A percentile compares a stretch with the other conserved stretches of the same genome.
Evolutionary conservation across 1,140 invertebrate genomes (phyloP).

Genomic region (Papilio dardanus): DNA sequence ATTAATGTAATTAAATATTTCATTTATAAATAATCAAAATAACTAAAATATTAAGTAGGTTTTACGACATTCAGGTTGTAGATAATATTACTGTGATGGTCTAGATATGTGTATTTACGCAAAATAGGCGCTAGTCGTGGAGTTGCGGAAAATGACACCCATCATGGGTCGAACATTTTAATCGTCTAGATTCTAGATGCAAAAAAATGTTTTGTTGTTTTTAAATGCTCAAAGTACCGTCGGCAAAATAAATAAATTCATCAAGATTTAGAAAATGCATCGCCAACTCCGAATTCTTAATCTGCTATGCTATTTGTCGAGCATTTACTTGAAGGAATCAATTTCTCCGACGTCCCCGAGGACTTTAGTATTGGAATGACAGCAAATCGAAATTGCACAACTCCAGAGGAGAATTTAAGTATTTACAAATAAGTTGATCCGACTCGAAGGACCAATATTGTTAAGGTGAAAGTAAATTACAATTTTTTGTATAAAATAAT

Average conservation of each 20-base stretch:
- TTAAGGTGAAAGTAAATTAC: too few species aligned
- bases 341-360: slow-evolving; percentile 8
- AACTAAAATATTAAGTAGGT: background rate
- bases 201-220: background rate
- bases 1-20: background rate
- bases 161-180: too few species aligned
- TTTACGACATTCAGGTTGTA: background rate
- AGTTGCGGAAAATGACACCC: too few species aligned
- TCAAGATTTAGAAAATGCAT: background rate
- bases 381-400: slow-evolving; percentile 6
- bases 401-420: slow-evolving; percentile 7
- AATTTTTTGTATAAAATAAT: too few species aligned
- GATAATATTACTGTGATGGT: background rate
- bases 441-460: background rate
- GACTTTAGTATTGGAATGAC: slow-evolving; percentile 4
- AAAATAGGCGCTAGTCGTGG: too few species aligned
- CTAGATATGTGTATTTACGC: too few species aligned
- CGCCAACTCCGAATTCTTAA: background rate
- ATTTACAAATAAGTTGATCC: slow-evolving; percentile 17
- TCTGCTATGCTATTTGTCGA: background rate
- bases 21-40: background rate
- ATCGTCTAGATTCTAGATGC: too few species aligned
- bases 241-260: background rate
- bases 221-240: background rate
- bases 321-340: slow-evolving; percentile 14